Conservation (phyloP, 2,888 invertebrate genomes). For the Eupithecia vulgata region DNA sequence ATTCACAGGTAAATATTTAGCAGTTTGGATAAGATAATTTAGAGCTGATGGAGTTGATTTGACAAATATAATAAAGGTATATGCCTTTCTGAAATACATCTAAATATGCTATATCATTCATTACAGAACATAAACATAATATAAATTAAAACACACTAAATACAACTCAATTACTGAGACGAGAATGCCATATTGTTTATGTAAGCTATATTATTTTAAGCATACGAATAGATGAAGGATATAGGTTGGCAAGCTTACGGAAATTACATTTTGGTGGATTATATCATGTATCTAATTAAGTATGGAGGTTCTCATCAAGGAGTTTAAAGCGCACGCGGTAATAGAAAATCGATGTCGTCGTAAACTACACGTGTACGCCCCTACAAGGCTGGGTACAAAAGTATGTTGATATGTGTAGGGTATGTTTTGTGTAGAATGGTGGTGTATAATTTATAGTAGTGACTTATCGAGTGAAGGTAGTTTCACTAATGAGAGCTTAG, state of each 20-base stretch:
- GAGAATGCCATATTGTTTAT: neutral
- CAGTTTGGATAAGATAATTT: too few relatives aligned
- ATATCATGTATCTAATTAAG: conserved; percentile 74
- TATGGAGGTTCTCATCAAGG: conserved; percentile 59
- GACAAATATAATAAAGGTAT: too few relatives aligned
- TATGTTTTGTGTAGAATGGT: neutral
- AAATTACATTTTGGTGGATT: conserved; percentile 73
- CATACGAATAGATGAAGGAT: neutral
- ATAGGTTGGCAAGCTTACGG: conserved; percentile 45
- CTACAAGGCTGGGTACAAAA: neutral
- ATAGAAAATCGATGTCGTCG: conserved; percentile 65
- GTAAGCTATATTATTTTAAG: neutral
- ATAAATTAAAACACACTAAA: too few relatives aligned
- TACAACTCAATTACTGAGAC: neutral
- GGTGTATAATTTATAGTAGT: neutral
- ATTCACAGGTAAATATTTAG: too few relatives aligned
- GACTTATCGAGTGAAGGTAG: neutral
- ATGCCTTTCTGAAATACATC: too few relatives aligned
- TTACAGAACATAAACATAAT: too few relatives aligned
- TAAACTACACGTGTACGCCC: conserved; percentile 39
- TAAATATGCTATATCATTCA: too few relatives aligned
- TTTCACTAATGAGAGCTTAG: neutral
- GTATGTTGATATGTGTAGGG: neutral
- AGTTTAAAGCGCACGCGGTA: conserved; percentile 59
- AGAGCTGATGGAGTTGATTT: too few relatives aligned